These are phyloP conservation scores for Deilephila porcellus DNA, from an alignment of 2,888 invertebrate genomes.

Conservation along the genomic window DNA sequence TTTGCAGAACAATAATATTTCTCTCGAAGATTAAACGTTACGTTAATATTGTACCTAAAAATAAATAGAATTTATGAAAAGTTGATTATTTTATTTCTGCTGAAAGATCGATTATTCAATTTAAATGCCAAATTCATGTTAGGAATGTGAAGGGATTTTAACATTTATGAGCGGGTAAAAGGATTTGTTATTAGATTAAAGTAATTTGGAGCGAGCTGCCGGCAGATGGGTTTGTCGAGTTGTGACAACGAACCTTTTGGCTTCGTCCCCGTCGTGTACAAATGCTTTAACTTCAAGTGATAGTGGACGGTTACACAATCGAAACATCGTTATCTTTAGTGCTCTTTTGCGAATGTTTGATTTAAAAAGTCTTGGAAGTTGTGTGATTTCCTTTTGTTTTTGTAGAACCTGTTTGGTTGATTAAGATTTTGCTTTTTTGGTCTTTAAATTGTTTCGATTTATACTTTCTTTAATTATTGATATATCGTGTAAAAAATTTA, in stretches of 20 bases:
- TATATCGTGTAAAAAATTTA: not conserved
- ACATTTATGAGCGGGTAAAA: conserved; percentile 37
- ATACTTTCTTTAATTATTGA: not conserved
- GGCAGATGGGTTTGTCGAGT: conserved; percentile 46
- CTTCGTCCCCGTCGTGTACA: conserved; percentile 47
- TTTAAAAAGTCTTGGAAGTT: not conserved
- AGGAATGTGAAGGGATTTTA: conserved; percentile 36
- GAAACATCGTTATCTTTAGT: conserved; percentile 51
- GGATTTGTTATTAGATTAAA: conserved; percentile 42
- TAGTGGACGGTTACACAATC: conserved; percentile 51
- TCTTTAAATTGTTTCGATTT: too few relatives aligned
- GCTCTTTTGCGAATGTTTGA: not conserved
- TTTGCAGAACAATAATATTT: not conserved
- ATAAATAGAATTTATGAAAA: not conserved
- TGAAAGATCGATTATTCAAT: not conserved
- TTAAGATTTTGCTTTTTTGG: not conserved
- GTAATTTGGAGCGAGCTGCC: conserved; percentile 43
- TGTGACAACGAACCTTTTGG: conserved; percentile 49
- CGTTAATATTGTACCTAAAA: not conserved
- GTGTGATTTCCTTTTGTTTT: not conserved
- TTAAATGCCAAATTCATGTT: conserved; percentile 27
- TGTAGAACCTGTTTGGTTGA: not conserved
- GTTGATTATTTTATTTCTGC: not conserved
- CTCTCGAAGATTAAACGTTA: conserved; percentile 6
- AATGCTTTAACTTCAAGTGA: conserved; percentile 45